Base-by-base conservation (phyloP, 2,797 vertebrate species). In the Antennarius maculatus region DNA sequence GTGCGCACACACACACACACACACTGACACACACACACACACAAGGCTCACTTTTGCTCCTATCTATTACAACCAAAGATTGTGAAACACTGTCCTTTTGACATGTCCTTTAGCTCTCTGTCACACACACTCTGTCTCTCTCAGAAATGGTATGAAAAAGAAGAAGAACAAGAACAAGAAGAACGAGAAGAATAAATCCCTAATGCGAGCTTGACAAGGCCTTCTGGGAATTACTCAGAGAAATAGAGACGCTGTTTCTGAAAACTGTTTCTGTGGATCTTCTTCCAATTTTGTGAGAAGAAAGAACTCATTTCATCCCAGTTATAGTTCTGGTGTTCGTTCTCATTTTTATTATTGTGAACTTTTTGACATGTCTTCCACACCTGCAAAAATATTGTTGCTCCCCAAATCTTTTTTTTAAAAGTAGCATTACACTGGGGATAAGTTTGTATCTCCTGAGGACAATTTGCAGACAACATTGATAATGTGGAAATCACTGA, bases 61-160 rank as follows among this genome's bases (percentile, higher is more conserved):
- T 31, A 57, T 61, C 43, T 31, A 31, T 69, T 54, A 69, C 53
- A 62, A 17, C 23, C 52, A 62, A 3, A 68, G 41, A 50, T 69
- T 29, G 52, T 12, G 48, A 16, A 34, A 13, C 12, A 23, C 23
- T 23, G 41, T 61, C 51, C 18, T 55, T 72, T 59, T 69, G 63
- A 52, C 61, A 3, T 47, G 17, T 67, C 39, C 63, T 72, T 76
- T 73, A 66, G 47, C 74, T 81, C 76, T 47, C 61, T 67, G 29
- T 56, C 61, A 69, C 61, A 67, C 47, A 62, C 27, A 52, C 43
- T 4, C 37, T 55, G 52, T 76, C 52, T 62, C 76, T 64, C 54
- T 66, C 51, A 45, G 28, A 60, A 49, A 55, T 60, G 67, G 17
- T 60, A 14, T 17, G 16, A n/a, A 46, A 5, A n/a, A n/a, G 15